Evolutionary conservation across 2,113 vertebrate genomes (phyloP).

Genomic region (Prochilodus magdalenae): DNA sequence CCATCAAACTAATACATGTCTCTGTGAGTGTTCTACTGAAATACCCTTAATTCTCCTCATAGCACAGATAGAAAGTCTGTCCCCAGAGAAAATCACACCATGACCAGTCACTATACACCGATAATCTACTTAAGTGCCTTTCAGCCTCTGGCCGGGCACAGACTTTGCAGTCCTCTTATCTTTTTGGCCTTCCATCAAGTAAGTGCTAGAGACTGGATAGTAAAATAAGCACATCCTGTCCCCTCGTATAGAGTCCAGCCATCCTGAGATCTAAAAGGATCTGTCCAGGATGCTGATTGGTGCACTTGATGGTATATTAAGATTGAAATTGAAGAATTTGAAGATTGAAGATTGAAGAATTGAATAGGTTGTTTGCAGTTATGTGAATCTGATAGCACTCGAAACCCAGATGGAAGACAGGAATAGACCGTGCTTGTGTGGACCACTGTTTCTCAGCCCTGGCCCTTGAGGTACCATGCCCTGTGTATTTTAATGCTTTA

Average conservation of each 20-base stretch:
- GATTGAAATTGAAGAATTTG: too few relatives aligned
- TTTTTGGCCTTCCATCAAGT: background rate
- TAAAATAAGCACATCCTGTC: background rate
- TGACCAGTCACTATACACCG: background rate
- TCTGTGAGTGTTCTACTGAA: background rate
- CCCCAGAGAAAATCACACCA: constrained; percentile 10
- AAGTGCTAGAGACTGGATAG: background rate
- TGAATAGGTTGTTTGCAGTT: too few relatives aligned
- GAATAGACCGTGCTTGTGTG: too few relatives aligned
- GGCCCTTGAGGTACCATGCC: too few relatives aligned
- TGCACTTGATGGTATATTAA: background rate
- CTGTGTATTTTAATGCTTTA: too few relatives aligned
- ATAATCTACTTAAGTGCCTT: constrained; percentile 5
- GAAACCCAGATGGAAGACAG: too few relatives aligned
- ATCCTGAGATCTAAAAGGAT: background rate
- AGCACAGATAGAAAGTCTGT: background rate
- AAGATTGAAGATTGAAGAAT: too few relatives aligned
- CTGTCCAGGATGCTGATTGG: background rate
- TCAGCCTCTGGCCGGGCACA: background rate
- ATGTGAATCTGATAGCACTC: too few relatives aligned
- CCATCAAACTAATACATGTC: background rate
- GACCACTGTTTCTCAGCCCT: too few relatives aligned
- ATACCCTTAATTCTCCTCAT: background rate
- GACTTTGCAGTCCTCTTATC: background rate
- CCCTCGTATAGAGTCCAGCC: background rate